Conservation (phyloP, 2,888 invertebrate genomes). For the Chrysodeixis includens region DNA sequence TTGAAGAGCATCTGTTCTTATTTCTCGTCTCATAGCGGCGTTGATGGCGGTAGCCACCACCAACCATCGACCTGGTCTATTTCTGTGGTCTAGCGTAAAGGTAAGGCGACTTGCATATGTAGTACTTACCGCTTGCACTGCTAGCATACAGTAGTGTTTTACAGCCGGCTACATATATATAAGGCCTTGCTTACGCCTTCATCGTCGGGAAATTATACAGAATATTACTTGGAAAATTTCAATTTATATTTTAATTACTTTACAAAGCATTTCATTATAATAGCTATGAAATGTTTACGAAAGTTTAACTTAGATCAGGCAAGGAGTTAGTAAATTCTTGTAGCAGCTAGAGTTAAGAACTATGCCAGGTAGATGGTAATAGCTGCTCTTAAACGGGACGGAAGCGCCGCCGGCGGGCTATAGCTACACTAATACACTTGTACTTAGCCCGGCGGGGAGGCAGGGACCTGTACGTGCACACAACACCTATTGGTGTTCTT, state of each 20-base stretch:
- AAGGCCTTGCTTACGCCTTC: neutral
- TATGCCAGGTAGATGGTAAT: constrained; percentile 4
- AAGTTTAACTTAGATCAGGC: constrained; percentile 4
- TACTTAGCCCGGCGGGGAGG: neutral
- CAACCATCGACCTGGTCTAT: neutral
- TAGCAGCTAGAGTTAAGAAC: constrained; percentile 4
- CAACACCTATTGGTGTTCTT: constrained; percentile 58
- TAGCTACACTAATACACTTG: constrained; percentile 5
- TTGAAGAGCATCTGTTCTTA: neutral
- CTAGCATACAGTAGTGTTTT: neutral
- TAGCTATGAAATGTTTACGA: constrained; percentile 1
- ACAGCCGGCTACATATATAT: neutral
- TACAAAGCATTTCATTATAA: constrained; percentile 4
- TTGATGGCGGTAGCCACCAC: neutral
- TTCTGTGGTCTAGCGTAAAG: neutral
- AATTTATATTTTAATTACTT: constrained; percentile 4
- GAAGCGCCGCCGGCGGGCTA: constrained; percentile 1
- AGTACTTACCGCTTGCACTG: constrained; percentile 5
- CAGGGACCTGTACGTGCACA: constrained; percentile 49
- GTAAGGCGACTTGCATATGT: neutral
- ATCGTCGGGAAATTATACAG: neutral
- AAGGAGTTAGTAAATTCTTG: constrained; percentile 1
- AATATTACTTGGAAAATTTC: neutral
- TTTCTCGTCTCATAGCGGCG: neutral
- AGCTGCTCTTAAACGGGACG: constrained; percentile 1